These are phyloP conservation scores for Delia radicum DNA, from an alignment of 1,140 invertebrate genomes.

Conservation along the genomic window DNA sequence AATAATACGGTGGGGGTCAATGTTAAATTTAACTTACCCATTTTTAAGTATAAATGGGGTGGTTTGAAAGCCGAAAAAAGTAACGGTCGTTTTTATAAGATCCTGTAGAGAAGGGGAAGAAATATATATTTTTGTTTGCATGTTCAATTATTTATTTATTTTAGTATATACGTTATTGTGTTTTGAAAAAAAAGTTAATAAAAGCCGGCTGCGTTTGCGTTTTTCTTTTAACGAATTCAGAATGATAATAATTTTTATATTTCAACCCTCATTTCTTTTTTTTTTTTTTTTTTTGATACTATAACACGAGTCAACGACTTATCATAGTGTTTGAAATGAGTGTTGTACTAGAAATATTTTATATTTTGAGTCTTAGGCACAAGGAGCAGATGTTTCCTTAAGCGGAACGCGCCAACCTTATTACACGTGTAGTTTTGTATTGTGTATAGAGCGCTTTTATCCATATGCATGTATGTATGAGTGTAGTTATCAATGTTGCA, in stretches of 20 bases:
- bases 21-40: not conserved
- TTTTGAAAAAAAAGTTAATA: not conserved
- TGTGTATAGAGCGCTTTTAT: not conserved
- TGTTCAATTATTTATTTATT: not conserved
- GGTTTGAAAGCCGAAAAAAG: not conserved
- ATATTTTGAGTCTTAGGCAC: not conserved
- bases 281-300: too few species aligned
- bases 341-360: not conserved
- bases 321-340: not conserved
- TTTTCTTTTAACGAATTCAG: not conserved
- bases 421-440: conserved; percentile 5
- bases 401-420: conserved; percentile 48
- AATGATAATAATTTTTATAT: conserved; percentile 6
- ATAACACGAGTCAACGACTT: conserved; percentile 20
- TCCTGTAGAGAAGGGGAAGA: not conserved
- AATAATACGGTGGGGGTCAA: not conserved
- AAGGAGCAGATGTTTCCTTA: conserved; percentile 50
- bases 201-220: conserved; percentile 25
- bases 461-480: not conserved
- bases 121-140: conserved; percentile 1
- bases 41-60: not conserved
- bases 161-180: not conserved
- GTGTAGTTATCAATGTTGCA: not conserved
- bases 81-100: conserved; percentile 11
- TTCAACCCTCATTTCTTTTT: conserved; percentile 44